Base-by-base conservation (phyloP, 2,113 vertebrate species). In the Chionomys nivalis region DNA sequence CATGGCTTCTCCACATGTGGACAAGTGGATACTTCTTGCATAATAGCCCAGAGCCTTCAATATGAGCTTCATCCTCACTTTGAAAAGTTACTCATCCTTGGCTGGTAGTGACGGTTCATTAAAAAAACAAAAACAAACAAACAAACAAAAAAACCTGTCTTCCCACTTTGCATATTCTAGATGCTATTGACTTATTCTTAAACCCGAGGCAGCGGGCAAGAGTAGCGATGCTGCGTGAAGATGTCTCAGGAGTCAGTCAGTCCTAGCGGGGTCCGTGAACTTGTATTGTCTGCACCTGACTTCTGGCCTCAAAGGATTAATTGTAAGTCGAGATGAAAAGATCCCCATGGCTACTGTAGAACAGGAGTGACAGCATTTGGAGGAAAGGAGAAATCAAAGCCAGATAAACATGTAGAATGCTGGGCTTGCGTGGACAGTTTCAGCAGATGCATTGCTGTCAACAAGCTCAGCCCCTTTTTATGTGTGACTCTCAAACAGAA, bases 401-500 rank as follows among this genome's bases (percentile, higher is more conserved):
- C 65, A 26, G 70, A 73, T 86, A 78, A 89, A 81, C n/a, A 47
- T 19, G 91, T 23, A 63, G 86, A 92, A 31, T 3, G 2, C 44
- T 87, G 39, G 42, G 58, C 49, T 73, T 9, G 39, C 39, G 2
- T 65, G 42, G 78, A 13, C n/a, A 55, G 36, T 88, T 92, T 94
- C 81, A 68, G 2, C 58, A 72, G 85, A 36, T 70, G 42, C 10
- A 10, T 77, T 73, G 19, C 92, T 42, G 39, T 49, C 88, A 78
- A 19, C 33, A 77, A 52, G 55, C 52, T 42, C 13, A n/a, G 82
- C 24, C n/a, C 72, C 76, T 49, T 92, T 94, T 87, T 91, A 8
- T 86, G 8, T 76, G 76, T 36, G 90, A 94, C 81, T 95, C 83
- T 94, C 87, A 83, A 17, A 66, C 70, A 93, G 85, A 76, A 93